phyloP scores from a whole-genome alignment of 2,797 vertebrate species.

The Cyclopterus lumpus region DNA sequence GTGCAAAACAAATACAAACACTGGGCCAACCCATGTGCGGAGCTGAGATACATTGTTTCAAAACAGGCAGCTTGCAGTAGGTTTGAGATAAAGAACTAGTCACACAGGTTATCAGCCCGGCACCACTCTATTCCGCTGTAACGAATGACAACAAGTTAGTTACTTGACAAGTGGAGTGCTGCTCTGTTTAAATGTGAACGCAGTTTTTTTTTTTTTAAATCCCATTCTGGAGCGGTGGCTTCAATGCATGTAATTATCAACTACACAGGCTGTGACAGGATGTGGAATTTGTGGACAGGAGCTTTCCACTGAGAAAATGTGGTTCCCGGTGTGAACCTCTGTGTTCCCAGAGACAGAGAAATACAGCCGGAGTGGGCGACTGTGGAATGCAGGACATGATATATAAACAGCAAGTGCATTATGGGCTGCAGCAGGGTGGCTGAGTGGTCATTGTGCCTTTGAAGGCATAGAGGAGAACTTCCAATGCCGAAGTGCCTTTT shows the following conservation, averaged over 20 bases:
- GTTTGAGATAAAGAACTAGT: conserved; percentile 68
- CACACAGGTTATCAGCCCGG: conserved; percentile 65
- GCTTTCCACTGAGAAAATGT: conserved; percentile 55
- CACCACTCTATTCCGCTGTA: not conserved
- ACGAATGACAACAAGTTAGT: not conserved
- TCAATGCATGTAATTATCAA: conserved; percentile 71
- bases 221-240: conserved; percentile 37
- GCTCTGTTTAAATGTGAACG: not conserved
- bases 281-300: conserved; percentile 79
- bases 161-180: not conserved
- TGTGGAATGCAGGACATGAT: conserved; percentile 38
- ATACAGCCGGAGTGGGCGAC: conserved; percentile 23
- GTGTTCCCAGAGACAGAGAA: conserved; percentile 42
- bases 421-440: not conserved
- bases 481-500: conserved; percentile 21
- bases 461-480: not conserved
- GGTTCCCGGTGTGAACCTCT: conserved; percentile 65
- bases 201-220: not conserved
- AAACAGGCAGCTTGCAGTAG: conserved; percentile 37
- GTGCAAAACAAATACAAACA: conserved; percentile 61
- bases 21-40: conserved; percentile 49
- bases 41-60: conserved; percentile 53
- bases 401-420: conserved; percentile 35
- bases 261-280: conserved; percentile 82
- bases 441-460: conserved; percentile 16